These are phyloP conservation scores for Catharus ustulatus DNA, from an alignment of 2,797 vertebrate genomes.

Conservation along the genomic window DNA sequence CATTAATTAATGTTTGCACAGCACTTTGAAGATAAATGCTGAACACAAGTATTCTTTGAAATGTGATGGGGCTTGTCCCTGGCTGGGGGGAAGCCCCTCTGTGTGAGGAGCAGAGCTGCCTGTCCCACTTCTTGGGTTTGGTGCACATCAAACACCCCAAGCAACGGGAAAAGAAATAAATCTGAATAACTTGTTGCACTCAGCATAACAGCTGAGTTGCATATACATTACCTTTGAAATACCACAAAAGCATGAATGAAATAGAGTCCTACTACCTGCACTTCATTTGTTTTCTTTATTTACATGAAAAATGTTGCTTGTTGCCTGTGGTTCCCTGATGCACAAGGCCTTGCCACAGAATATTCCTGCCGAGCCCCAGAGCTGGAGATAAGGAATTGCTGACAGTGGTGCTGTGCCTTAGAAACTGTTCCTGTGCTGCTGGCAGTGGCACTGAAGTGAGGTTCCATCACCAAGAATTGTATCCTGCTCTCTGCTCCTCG, in stretches of 20 bases:
- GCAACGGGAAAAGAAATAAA: neutral
- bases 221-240: neutral
- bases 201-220: neutral
- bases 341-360: neutral
- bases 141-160: neutral
- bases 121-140: neutral
- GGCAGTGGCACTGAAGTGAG: neutral
- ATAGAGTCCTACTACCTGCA: neutral
- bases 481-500: neutral
- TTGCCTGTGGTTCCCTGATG: neutral
- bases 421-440: neutral
- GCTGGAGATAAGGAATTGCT: neutral
- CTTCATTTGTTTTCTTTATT: neutral
- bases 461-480: neutral
- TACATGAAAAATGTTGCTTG: neutral
- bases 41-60: neutral
- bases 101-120: neutral
- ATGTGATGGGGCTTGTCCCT: neutral
- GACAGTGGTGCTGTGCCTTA: neutral
- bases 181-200: neutral
- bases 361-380: neutral
- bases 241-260: neutral
- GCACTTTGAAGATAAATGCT: constrained; percentile 1
- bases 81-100: neutral
- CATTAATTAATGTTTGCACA: constrained; percentile 6